Evolutionary conservation across 2,797 vertebrate species (phyloP), one percentile per base, ranked within the genome.

Genomic region (Syngnathus rostellatus): DNA sequence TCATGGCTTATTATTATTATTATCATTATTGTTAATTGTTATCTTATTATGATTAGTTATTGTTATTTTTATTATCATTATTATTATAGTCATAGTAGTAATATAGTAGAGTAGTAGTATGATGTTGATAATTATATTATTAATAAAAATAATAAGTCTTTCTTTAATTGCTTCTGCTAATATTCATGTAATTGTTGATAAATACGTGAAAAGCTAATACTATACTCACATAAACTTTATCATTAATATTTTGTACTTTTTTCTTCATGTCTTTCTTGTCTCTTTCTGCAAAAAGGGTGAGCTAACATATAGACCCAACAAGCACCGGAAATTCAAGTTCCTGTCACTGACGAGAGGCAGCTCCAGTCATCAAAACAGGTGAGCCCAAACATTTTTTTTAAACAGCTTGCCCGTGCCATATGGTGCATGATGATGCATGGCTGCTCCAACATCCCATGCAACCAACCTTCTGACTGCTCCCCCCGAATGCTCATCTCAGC

Each of bases 281-380:
- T 38, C 2, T 37, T n/a, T 11, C 2, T 17, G 7, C 17, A 67
- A 62, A 57, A 65, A 57, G 31, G 53, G 72, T 41, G 41, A 65
- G 19, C 17, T 38, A 0, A 55, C 53, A 1, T 77, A 12, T 31
- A 80, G 62, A 53, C 55, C 11, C 60, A 17, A 3, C 7, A 65
- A 50, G 58, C 72, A 17, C 65, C 83, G 85, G 82, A 89, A 43
- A 67, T 23, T 68, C 17, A 89, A 78, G 74, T 14, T 85, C 14
- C 38, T 25, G 3, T 80, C 82, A 67, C 63, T 87, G 17, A 77
- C 53, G 67, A 81, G 58, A 76, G 66, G 37, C 0, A 41, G 5
- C 1, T 64, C 71, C n/a, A 1, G 21, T 21, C 7, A 8, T 12
- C 68, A 48, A 51, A 67, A 72, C 6, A 48, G 85, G 88, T 89